Percentiles rank a stretch among this genome's conserved stretches.
Evolutionary conservation across 2,888 invertebrate species (phyloP).

Genomic region (Sminthurinus aureus): DNA sequence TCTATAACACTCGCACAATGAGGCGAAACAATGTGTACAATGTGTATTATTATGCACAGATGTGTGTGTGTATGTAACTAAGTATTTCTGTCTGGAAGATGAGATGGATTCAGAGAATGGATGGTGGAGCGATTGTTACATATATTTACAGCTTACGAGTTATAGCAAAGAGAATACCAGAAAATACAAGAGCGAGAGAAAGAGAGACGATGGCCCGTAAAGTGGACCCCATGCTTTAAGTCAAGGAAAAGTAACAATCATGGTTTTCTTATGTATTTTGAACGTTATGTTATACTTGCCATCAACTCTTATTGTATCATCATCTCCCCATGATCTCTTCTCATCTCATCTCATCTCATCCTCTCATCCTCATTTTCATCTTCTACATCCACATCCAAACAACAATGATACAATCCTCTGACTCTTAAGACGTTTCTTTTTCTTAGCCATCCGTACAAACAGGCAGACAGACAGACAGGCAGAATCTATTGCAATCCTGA

Average conservation of each 20-base stretch:
- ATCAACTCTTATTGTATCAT: conserved; percentile 59
- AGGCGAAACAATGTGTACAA: conserved; percentile 3
- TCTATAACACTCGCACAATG: background rate
- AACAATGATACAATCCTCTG: conserved; percentile 40
- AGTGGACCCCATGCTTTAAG: conserved; percentile 38
- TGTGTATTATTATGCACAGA: background rate
- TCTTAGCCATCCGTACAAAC: background rate
- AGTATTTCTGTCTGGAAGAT: background rate
- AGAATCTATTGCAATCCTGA: conserved; percentile 14
- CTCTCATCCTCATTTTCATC: conserved; percentile 1
- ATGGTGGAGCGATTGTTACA: background rate
- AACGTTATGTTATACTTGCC: conserved; percentile 48
- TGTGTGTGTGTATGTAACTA: too few species aligned
- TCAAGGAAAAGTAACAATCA: conserved; percentile 42
- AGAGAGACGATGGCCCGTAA: conserved; percentile 28
- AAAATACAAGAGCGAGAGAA: conserved; percentile 2
- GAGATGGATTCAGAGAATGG: background rate
- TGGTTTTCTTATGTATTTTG: conserved; percentile 39
- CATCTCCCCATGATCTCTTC: conserved; percentile 51
- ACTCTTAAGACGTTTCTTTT: conserved; percentile 18
- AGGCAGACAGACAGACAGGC: too few species aligned
- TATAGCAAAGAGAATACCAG: background rate
- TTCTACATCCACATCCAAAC: background rate
- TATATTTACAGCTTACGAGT: conserved; percentile 11
- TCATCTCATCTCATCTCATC: conserved; percentile 28